Evolutionary conservation across 2,113 vertebrate genomes (phyloP).

Genomic region (Acanthisitta chloris): DNA sequence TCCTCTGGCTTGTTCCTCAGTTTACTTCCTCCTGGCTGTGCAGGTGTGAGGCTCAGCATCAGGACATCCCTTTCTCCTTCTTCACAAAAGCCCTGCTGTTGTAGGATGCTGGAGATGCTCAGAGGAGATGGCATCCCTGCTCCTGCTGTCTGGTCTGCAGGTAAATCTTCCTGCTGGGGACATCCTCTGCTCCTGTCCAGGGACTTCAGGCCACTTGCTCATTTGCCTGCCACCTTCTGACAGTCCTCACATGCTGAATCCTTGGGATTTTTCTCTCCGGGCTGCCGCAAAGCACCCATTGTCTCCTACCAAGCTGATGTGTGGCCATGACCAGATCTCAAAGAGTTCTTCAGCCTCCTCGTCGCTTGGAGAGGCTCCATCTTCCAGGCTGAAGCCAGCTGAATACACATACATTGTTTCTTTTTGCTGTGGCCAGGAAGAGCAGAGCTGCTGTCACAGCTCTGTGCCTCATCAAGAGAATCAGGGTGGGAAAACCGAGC

Average conservation of each 20-base stretch:
- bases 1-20: background rate
- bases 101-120: background rate
- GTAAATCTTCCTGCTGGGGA: background rate
- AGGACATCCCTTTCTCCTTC: background rate
- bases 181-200: background rate
- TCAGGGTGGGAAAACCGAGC: background rate
- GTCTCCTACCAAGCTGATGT: fast-evolving
- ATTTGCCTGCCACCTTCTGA: background rate
- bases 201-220: background rate
- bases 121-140: background rate
- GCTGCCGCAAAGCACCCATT: background rate
- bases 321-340: background rate
- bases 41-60: background rate
- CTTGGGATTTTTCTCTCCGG: background rate
- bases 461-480: background rate
- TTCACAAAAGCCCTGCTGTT: background rate
- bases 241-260: background rate
- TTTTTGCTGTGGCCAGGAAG: background rate
- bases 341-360: background rate
- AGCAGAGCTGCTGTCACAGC: background rate
- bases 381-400: background rate
- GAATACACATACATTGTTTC: background rate
- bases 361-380: background rate
- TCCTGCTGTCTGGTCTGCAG: background rate
- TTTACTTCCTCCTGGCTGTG: background rate